Percentiles rank a stretch among this genome's conserved stretches.
Evolutionary conservation across 2,888 invertebrate species (phyloP).

Genomic region (Cyaniris semiargus): DNA sequence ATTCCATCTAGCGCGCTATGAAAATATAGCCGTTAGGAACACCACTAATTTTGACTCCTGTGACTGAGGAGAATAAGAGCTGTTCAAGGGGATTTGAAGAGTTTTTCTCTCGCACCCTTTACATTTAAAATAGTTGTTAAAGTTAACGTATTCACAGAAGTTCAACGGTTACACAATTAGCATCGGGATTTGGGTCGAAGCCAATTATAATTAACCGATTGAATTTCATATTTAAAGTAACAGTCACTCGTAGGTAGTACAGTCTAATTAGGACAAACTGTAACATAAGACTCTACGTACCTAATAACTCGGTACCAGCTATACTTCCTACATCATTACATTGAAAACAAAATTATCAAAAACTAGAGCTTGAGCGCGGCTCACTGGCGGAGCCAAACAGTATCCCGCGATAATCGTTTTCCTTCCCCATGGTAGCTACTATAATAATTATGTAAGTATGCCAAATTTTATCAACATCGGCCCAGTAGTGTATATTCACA

Average conservation of each 20-base stretch:
- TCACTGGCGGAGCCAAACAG: too few species aligned
- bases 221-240: slow-evolving; percentile 4
- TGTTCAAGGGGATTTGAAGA: not conserved
- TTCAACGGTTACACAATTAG: slow-evolving; percentile 9
- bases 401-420: too few species aligned
- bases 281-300: not conserved
- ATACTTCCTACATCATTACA: not conserved
- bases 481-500: too few species aligned
- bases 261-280: not conserved
- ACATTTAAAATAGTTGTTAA: not conserved
- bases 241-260: not conserved
- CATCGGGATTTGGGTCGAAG: slow-evolving; percentile 17
- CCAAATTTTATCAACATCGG: too few species aligned
- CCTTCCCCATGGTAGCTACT: too few species aligned
- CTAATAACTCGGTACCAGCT: not conserved
- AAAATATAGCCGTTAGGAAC: too few species aligned
- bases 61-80: too few species aligned
- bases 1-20: too few species aligned
- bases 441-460: too few species aligned
- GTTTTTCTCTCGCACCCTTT: not conserved
- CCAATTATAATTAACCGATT: not conserved
- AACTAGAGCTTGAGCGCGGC: not conserved
- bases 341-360: not conserved
- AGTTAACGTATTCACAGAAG: not conserved
- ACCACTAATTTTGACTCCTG: too few species aligned